Base-by-base conservation (phyloP, 2,888 invertebrate species). In the Cordilura impudica region DNA sequence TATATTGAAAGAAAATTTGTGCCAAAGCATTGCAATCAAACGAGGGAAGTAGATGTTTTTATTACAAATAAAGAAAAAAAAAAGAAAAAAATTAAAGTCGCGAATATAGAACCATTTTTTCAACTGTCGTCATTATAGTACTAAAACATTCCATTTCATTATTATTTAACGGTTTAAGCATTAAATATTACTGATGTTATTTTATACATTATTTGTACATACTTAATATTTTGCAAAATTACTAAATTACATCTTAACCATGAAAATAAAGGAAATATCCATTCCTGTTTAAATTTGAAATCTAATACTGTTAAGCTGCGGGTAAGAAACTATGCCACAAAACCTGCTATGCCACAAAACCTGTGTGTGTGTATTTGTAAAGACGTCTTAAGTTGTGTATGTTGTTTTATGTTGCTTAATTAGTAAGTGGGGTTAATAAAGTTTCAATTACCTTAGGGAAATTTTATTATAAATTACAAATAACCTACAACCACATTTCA, bases 401-500 rank as follows among this genome's bases (percentile, higher is more conserved):
- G n/a, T n/a, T n/a, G n/a, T 18, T 60, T 54, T 54, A 49, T 66
- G 53, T 45, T 21, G 16, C 18, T 61, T 71, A 60, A 60, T 65
- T 58, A 60, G 51, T 35, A 35, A 54, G 43, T 26, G 49, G 63
- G 71, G 75, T 72, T 58, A 79, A 75, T 35, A 67, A 75, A 75
- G 79, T 72, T 75, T 79, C 75, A 75, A 75, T 79, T 79, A 75
- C 79, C 71, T 71, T 26, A 60, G 70, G 78, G 65, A 65, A 69
- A 65, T 66, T 63, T 26, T 26, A 60, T 65, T 70, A 69, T n/a
- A 70, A 74, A 78, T 70, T 47, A 70, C 73, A 58, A 58, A 26
- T 53, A 72, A 67, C 54, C 72, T 56, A 56, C 23, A 61, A 74
- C 60, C 60, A 23, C 74, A 67, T 61, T 47, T 58, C 23, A 26